phyloP scores from a whole-genome alignment of 2,113 vertebrate genomes.

The Oreotrochilus melanogaster region DNA sequence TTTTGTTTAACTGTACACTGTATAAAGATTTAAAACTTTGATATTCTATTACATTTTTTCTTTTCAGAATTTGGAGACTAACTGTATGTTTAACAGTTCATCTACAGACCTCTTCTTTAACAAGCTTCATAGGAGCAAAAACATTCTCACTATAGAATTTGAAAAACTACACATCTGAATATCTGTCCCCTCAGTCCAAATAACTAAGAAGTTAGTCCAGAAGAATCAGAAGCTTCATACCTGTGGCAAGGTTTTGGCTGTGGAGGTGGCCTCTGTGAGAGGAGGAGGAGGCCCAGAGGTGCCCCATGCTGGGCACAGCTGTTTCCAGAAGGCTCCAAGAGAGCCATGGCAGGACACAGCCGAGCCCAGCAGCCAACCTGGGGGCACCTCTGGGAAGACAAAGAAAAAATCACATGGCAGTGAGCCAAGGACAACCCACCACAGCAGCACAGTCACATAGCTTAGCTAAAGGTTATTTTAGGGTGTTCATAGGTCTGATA shows the following conservation, averaged over 20 bases:
- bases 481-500: background rate
- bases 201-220: background rate
- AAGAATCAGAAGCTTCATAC: background rate
- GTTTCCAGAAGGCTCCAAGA: background rate
- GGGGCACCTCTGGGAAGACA: background rate
- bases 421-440: background rate
- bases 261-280: background rate
- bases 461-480: background rate
- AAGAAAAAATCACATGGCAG: background rate
- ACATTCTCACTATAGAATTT: background rate
- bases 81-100: background rate
- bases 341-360: background rate
- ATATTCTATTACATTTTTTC: background rate
- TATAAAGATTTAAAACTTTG: background rate
- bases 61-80: background rate
- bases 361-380: background rate
- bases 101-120: background rate
- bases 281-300: background rate
- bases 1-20: background rate
- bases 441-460: background rate
- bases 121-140: background rate
- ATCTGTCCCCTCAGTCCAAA: background rate
- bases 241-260: background rate
- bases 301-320: background rate
- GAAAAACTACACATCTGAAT: background rate